Evolutionary conservation across 1,140 invertebrate species (phyloP).

Genomic region (Pseudoatta argentina): DNA sequence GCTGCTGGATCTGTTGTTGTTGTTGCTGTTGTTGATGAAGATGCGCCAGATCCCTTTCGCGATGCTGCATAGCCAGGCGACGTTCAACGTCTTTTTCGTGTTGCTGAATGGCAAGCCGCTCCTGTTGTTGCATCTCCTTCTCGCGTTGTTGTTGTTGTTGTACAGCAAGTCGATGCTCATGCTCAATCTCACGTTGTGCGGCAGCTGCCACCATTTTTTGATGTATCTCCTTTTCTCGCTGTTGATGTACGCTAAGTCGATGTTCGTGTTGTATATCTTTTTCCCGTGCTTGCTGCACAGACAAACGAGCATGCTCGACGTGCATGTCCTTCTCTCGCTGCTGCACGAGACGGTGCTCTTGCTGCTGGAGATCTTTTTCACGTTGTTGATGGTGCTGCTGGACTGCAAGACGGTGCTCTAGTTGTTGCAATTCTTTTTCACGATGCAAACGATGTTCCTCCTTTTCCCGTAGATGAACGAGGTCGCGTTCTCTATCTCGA

Average conservation of each 20-base stretch:
- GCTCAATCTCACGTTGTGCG: slow-evolving; percentile 80
- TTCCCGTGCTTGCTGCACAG: slow-evolving; percentile 76
- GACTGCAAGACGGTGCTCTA: slow-evolving; percentile 80
- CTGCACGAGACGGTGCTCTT: slow-evolving; percentile 81
- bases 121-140: slow-evolving; percentile 79
- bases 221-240: slow-evolving; percentile 83
- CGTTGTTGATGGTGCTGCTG: slow-evolving; percentile 77
- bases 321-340: slow-evolving; percentile 83
- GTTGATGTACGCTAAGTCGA: slow-evolving; percentile 80
- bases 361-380: slow-evolving; percentile 81
- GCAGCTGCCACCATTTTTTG: slow-evolving; percentile 80
- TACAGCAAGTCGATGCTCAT: slow-evolving; percentile 80
- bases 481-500: slow-evolving; percentile 80
- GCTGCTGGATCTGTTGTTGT: slow-evolving; percentile 80
- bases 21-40: slow-evolving; percentile 75
- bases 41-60: slow-evolving; percentile 78
- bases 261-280: slow-evolving; percentile 82
- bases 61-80: slow-evolving; percentile 78
- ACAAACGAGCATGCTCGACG: slow-evolving; percentile 72
- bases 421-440: slow-evolving; percentile 86
- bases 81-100: slow-evolving; percentile 73
- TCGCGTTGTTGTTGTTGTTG: slow-evolving; percentile 83
- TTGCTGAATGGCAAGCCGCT: slow-evolving; percentile 76
- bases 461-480: slow-evolving; percentile 81
- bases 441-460: slow-evolving; percentile 82